Evolutionary conservation across 2,888 invertebrate species (phyloP).

Genomic region (Apantesis nais): DNA sequence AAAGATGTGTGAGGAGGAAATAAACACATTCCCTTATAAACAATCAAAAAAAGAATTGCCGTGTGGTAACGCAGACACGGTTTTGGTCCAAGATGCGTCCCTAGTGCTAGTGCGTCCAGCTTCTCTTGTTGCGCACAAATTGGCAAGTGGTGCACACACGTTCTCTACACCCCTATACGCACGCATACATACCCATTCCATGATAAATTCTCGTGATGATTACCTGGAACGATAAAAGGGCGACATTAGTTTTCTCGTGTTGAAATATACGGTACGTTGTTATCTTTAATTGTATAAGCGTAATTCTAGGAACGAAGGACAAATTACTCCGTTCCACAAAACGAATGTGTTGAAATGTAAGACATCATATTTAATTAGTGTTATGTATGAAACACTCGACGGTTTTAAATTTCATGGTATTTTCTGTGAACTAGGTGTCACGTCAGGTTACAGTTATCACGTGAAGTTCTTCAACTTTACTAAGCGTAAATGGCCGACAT

Average conservation of each 20-base stretch:
- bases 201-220: slow-evolving; percentile 6
- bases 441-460: not conserved
- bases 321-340: slow-evolving; percentile 3
- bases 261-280: slow-evolving; percentile 2
- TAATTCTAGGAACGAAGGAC: slow-evolving; percentile 3
- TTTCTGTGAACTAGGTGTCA: not conserved
- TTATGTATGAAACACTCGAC: not conserved
- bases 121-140: slow-evolving; percentile 11
- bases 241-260: slow-evolving; percentile 13
- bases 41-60: not conserved
- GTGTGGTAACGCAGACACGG: not conserved
- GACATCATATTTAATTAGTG: slow-evolving; percentile 2
- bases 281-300: slow-evolving; percentile 13
- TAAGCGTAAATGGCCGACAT: not conserved
- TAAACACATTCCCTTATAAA: not conserved
- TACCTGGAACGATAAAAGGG: slow-evolving; percentile 20
- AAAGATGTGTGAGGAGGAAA: not conserved
- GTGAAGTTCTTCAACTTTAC: not conserved
- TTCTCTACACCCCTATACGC: not conserved
- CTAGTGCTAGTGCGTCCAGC: not conserved
- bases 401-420: not conserved
- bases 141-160: not conserved
- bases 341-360: slow-evolving; percentile 3
- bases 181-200: not conserved
- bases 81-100: slow-evolving; percentile 9